A percentile compares a stretch with the other conserved stretches of the same genome.
phyloP scores from a whole-genome alignment of 1,140 invertebrate genomes.

The Aplysia californica region DNA sequence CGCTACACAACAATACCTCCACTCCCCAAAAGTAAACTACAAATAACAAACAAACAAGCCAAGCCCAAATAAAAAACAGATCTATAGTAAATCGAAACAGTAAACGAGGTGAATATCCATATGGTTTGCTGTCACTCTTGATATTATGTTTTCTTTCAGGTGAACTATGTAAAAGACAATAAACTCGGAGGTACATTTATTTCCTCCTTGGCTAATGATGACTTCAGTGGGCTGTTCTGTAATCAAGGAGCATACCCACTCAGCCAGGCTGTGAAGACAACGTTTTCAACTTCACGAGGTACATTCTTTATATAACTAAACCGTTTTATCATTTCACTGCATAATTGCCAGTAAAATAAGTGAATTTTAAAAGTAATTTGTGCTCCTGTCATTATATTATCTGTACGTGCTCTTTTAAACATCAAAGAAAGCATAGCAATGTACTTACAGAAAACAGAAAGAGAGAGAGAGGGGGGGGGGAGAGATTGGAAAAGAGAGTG shows the following conservation, averaged over 20 bases:
- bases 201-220: constrained; percentile 18
- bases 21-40: too few species aligned
- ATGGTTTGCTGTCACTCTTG: too few species aligned
- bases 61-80: too few species aligned
- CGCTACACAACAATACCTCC: too few species aligned
- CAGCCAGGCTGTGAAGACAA: neutral
- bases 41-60: too few species aligned
- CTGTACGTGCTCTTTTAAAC: too few species aligned
- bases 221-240: constrained; percentile 20
- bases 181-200: constrained; percentile 1
- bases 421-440: too few species aligned
- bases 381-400: neutral
- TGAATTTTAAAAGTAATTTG: neutral
- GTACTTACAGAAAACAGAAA: too few species aligned
- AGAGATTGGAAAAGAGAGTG: too few species aligned
- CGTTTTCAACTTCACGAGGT: constrained; percentile 15
- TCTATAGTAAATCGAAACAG: too few species aligned
- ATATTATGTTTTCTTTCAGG: constrained; percentile 1
- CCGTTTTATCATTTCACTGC: neutral
- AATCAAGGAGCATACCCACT: constrained; percentile 10
- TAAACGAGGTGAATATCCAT: too few species aligned
- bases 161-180: constrained; percentile 27
- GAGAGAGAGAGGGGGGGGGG: too few species aligned
- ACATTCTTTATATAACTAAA: neutral
- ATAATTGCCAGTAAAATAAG: neutral